Evolutionary conservation across 1,140 invertebrate species (phyloP).

Genomic region (fruit fly (Drosophila melanogaster)): DNA sequence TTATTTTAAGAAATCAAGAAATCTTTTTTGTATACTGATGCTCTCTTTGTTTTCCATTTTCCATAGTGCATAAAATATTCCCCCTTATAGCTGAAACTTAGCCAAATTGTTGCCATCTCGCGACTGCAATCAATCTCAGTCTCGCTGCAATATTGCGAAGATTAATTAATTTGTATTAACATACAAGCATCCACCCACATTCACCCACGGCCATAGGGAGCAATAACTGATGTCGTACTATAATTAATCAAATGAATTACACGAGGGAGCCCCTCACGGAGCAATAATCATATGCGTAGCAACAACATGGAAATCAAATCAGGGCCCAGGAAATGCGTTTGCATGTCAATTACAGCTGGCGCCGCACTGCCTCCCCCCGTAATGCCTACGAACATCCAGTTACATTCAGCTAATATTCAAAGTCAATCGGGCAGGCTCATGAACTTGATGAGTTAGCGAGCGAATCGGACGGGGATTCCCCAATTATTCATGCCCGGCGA

Average conservation of each 20-base stretch:
- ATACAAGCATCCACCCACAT: conserved; percentile 21
- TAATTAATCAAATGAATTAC: conserved; percentile 81
- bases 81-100: conserved; percentile 4
- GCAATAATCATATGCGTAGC: conserved; percentile 75
- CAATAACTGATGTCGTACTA: conserved; percentile 59
- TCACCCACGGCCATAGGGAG: neutral
- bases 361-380: conserved; percentile 4
- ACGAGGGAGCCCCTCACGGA: conserved; percentile 44
- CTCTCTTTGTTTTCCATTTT: neutral
- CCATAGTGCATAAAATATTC: neutral
- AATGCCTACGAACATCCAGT: neutral
- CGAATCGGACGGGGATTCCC: conserved; percentile 20
- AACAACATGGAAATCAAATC: conserved; percentile 74
- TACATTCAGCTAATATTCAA: conserved; percentile 67
- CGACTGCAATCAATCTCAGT: conserved; percentile 74
- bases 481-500: conserved; percentile 74
- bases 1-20: rapidly evolving
- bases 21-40: neutral
- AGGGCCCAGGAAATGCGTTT: conserved; percentile 67
- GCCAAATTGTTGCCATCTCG: conserved; percentile 31
- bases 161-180: conserved; percentile 82
- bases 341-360: conserved; percentile 80
- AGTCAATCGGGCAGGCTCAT: conserved; percentile 75
- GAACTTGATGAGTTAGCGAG: conserved; percentile 56
- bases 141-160: conserved; percentile 68